Base-by-base conservation (phyloP, 2,113 vertebrate genomes). In the Condylura cristata region DNA sequence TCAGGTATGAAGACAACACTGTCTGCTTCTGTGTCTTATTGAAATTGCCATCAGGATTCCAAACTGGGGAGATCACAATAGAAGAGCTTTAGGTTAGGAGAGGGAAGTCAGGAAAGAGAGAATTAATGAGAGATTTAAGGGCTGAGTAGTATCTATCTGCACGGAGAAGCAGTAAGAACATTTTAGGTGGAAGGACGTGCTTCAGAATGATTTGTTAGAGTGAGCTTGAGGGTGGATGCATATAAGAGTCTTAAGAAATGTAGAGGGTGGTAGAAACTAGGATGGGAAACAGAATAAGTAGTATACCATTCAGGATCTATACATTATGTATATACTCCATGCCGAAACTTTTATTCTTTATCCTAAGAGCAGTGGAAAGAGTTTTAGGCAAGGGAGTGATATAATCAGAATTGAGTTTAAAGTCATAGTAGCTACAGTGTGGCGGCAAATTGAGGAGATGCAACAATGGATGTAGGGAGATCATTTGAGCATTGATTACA, bases 341-440 rank as follows among this genome's bases (percentile, higher is more conserved):
- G 18, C 37, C 89, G 58, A 93, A 92, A 32, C 11, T 79, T 92
- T 78, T 86, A 66, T 86, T 94, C 63, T 87, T 95, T 18, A 79
- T 87, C 30, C 3, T 63, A 83, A 92, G 56, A 58, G 17, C 56
- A 85, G 68, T 76, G 63, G 80, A 81, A 92, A 26, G 32, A 82
- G 46, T 78, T 76, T 93, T 39, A 90, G 56, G 8, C 24, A 70
- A 92, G 51, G 65, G 22, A 71, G 7, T 65, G 39, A 65, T 84
- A 63, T 80, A 58, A 87, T 63, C 24, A 9, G 56, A 95, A 81
- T 18, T 76, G 60, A 87, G 34, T 83, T 92, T 92, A 90, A 90
- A 26, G 44, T 61, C 32, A 9, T 3, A 68, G 58, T 85, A 89
- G 28, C 34, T 94, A 28, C 24, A 74, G 9, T 51, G 34, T 74